Percentiles rank a stretch among this genome's conserved stretches.
Evolutionary conservation across 2,797 vertebrate species (phyloP).

Genomic region (Molothrus aeneus): DNA sequence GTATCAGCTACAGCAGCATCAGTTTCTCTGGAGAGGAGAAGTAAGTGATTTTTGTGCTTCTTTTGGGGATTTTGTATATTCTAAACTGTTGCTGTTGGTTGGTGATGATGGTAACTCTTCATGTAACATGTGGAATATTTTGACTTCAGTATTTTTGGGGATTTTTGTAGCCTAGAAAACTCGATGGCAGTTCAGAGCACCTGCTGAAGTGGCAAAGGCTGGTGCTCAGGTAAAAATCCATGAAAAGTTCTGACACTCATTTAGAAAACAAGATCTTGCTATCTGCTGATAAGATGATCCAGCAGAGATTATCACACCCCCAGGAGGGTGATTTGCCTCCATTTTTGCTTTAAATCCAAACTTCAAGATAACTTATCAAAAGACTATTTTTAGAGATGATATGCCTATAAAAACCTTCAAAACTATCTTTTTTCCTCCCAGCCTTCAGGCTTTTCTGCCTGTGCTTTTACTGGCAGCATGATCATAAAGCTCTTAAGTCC

Average conservation of each 20-base stretch:
- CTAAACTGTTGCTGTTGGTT: not conserved
- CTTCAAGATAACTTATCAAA: not conserved
- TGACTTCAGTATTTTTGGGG: not conserved
- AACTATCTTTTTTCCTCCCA: not conserved
- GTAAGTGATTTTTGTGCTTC: not conserved
- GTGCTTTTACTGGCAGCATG: not conserved
- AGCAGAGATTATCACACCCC: not conserved
- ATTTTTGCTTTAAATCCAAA: not conserved
- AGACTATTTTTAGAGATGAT: not conserved
- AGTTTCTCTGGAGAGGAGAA: not conserved
- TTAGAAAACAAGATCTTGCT: not conserved
- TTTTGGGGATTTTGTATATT: not conserved
- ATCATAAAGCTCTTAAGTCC: not conserved
- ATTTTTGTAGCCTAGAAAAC: not conserved
- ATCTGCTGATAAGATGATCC: not conserved
- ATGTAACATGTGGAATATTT: not conserved
- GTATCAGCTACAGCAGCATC: not conserved
- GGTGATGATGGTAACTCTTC: not conserved
- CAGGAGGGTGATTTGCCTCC: not conserved
- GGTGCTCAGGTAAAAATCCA: not conserved
- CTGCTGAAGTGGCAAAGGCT: not conserved
- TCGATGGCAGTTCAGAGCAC: not conserved
- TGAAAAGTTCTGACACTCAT: not conserved
- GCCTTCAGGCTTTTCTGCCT: not conserved
- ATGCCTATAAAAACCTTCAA: not conserved